phyloP scores from a whole-genome alignment of 2,888 invertebrate species.

The Tachina grossa region DNA sequence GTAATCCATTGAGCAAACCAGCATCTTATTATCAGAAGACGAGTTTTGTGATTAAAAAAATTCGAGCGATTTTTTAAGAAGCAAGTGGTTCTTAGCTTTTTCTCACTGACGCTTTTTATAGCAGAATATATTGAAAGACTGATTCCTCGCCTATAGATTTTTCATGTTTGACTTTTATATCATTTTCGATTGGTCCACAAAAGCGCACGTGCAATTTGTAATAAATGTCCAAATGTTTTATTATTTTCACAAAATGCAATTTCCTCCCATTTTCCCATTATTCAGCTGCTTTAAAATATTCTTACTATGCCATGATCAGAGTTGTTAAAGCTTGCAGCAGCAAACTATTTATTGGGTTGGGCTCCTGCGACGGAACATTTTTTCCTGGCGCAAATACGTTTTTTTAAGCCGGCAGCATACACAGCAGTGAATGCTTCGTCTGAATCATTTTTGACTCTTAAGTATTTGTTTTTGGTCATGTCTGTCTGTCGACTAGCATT shows the following conservation, averaged over 20 bases:
- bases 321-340: constrained; percentile 33
- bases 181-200: too few species aligned
- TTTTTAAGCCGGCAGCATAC: constrained; percentile 25
- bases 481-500: constrained; percentile 21
- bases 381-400: constrained; percentile 13
- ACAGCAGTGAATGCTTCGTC: constrained; percentile 18
- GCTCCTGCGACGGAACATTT: constrained; percentile 21
- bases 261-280: not conserved
- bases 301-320: constrained; percentile 13
- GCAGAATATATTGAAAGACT: too few species aligned
- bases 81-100: too few species aligned
- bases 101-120: too few species aligned
- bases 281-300: constrained; percentile 19
- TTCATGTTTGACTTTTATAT: too few species aligned
- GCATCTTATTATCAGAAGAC: too few species aligned
- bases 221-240: too few species aligned
- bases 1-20: too few species aligned
- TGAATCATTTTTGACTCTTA: constrained; percentile 51
- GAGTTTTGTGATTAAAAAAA: too few species aligned
- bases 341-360: constrained; percentile 57
- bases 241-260: not conserved
- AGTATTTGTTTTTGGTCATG: constrained; percentile 36
- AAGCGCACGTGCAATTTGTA: too few species aligned
- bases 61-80: too few species aligned
- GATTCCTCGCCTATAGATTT: too few species aligned